Evolutionary conservation across 2,113 vertebrate genomes (phyloP).

Genomic region (Charina bottae): DNA sequence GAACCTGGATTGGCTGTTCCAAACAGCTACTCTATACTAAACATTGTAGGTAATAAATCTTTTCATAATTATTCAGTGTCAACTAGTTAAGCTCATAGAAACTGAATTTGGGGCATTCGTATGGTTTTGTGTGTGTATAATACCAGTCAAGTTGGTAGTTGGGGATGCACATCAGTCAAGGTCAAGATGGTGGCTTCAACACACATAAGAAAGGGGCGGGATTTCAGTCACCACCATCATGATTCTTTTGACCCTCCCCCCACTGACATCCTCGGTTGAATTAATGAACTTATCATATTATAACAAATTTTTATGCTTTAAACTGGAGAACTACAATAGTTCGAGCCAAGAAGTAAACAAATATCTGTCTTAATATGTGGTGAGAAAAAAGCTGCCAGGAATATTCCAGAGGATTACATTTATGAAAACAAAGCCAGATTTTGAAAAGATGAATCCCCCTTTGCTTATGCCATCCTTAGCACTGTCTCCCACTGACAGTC

Average conservation of each 20-base stretch:
- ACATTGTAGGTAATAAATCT: not conserved
- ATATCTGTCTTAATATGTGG: not conserved
- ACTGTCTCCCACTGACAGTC: constrained; percentile 13
- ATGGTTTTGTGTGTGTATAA: not conserved
- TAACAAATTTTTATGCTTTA: constrained; percentile 4
- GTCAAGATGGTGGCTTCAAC: not conserved
- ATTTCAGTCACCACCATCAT: not conserved
- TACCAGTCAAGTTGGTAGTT: not conserved
- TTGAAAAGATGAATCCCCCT: not conserved
- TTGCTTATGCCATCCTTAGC: not conserved
- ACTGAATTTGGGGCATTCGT: not conserved
- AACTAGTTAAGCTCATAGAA: constrained; percentile 9
- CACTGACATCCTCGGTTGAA: not conserved
- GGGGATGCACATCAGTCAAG: too few species aligned
- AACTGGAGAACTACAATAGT: constrained; percentile 14
- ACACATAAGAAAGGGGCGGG: not conserved
- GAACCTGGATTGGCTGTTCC: not conserved
- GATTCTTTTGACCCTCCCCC: not conserved
- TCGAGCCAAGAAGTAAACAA: not conserved
- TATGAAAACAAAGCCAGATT: constrained; percentile 29
- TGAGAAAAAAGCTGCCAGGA: not conserved
- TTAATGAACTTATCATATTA: not conserved
- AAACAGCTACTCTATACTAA: not conserved
- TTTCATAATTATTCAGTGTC: not conserved
- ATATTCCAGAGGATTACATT: constrained; percentile 6